Base-by-base conservation (phyloP, 1,140 invertebrate species). In the Condylostylus longicornis region DNA sequence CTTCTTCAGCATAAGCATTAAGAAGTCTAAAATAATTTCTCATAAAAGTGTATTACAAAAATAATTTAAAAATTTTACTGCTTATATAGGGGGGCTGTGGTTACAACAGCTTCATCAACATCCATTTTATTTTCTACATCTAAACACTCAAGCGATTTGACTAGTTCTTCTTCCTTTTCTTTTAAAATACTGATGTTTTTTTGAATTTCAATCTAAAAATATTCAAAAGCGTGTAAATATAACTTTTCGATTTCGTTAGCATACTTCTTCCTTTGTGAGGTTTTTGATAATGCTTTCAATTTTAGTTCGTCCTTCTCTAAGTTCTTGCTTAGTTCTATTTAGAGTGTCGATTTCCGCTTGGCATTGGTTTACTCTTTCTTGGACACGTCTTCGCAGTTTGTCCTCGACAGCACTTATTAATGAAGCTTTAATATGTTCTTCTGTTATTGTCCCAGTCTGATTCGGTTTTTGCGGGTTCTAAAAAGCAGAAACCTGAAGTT, bases 1-100 rank as follows among this genome's bases (percentile, higher is more conserved):
- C 88, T 67, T 98, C 95, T 65, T 98, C 91, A 33, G 90, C 89
- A 74, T 89, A 98, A 21, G 89, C 78, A 66, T 88, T 89, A 20
- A 98, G 62, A 54, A 98, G 76, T 56, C 83, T 88, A 47, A 2
- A 50, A 33, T 38, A n/a, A 22, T 8, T 25, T 18, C 9, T 31
- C 9, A 31, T 12, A 31, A 12, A 32, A 9, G 8, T 15, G 30
- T 9, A 32, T 32, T 32, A 17, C 14, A 7, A 9, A 32, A 9
- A 8, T 7, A 9, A 7, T 7, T n/a, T 14, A 34, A 12, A 32
- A 33, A 13, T 67, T 70, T 65, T 58, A 81, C 73, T 99, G 95
- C 68, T 87, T 89, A 58, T 98, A 97, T 19, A 99, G 63, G 2
- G 95, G 94, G 28, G 91, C 84, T 39, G 90, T 90, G 5, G 94